phyloP scores from a whole-genome alignment of 2,797 vertebrate genomes.

The Pantherophis vulpinus region DNA sequence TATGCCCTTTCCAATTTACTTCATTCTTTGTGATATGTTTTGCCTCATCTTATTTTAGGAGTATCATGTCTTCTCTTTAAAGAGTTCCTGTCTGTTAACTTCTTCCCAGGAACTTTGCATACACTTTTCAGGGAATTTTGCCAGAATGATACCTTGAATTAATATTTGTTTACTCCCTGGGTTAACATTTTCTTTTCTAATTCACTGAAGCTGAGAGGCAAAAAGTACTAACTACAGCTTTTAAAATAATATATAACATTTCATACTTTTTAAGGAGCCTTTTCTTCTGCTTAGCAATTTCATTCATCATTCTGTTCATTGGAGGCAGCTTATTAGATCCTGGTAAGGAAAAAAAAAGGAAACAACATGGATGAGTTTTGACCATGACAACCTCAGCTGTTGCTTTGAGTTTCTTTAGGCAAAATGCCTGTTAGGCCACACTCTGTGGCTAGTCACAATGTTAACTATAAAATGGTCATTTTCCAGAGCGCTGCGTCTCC shows the following conservation, averaged over 20 bases:
- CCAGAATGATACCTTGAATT: neutral
- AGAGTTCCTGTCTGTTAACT: neutral
- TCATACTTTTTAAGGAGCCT: slow-evolving; percentile 53
- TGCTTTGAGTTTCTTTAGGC: neutral
- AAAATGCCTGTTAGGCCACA: neutral
- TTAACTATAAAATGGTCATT: neutral
- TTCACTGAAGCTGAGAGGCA: neutral
- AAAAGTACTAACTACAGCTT: neutral
- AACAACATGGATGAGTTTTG: neutral
- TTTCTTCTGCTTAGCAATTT: slow-evolving; percentile 66
- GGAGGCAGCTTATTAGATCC: slow-evolving; percentile 74
- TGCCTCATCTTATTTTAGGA: neutral
- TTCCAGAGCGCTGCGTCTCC: too few species aligned
- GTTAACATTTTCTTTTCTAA: neutral
- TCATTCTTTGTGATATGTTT: neutral
- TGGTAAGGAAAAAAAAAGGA: slow-evolving; percentile 52
- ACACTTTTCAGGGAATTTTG: neutral
- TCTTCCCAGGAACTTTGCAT: neutral
- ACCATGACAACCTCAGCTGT: too few species aligned
- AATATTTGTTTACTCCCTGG: neutral
- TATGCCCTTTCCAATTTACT: neutral
- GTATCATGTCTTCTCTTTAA: neutral
- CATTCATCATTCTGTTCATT: slow-evolving; percentile 67
- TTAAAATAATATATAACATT: neutral
- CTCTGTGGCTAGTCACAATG: neutral